phyloP scores from a whole-genome alignment of 2,888 invertebrate genomes.

The Hydroisotoma schaefferi region DNA sequence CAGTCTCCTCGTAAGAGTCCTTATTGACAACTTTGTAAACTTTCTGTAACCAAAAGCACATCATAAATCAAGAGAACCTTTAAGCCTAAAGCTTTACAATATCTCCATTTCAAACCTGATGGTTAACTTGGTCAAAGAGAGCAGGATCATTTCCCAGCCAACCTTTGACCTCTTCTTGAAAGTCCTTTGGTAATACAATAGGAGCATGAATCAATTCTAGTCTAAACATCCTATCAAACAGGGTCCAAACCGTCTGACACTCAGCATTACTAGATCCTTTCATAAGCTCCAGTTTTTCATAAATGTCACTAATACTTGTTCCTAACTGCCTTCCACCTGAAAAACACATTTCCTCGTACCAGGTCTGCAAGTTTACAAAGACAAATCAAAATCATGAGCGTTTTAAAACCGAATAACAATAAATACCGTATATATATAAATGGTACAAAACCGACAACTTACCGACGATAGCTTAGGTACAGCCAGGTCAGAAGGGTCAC shows the following conservation, averaged over 20 bases:
- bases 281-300: conserved; percentile 26
- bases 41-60: conserved; percentile 27
- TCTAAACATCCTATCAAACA: conserved; percentile 33
- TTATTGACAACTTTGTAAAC: conserved; percentile 45
- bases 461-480: not conserved
- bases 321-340: not conserved
- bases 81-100: not conserved
- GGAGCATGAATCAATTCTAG: conserved; percentile 34
- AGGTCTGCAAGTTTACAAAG: conserved; percentile 14
- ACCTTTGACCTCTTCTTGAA: conserved; percentile 36
- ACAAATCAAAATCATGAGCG: too few species aligned
- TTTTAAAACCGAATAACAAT: too few species aligned
- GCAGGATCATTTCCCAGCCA: conserved; percentile 39
- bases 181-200: conserved; percentile 31
- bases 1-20: conserved; percentile 43
- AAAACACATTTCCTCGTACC: conserved; percentile 26
- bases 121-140: conserved; percentile 37
- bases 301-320: conserved; percentile 16
- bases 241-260: conserved; percentile 24
- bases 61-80: not conserved
- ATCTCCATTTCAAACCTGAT: conserved; percentile 31
- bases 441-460: not conserved
- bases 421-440: not conserved
- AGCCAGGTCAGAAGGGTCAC: not conserved
- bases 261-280: conserved; percentile 6